Evolutionary conservation across 1,140 invertebrate species (phyloP).

Genomic region (Caenorhabditis remanei): DNA sequence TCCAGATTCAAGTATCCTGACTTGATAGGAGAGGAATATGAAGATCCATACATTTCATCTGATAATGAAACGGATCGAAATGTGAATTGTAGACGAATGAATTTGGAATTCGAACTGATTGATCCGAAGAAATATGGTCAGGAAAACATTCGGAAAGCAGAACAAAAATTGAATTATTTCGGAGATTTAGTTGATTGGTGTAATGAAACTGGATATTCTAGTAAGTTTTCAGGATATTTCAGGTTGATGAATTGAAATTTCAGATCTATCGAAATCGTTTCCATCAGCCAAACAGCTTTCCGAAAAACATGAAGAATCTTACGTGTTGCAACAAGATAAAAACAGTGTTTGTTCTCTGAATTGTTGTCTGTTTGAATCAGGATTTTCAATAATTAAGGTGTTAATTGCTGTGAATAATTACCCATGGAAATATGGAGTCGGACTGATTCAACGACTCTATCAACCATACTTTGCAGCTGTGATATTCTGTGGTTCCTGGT

Average conservation of each 20-base stretch:
- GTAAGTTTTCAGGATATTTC: not conserved
- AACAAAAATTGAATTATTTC: not conserved
- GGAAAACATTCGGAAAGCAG: not conserved
- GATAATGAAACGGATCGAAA: not conserved
- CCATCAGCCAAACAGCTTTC: not conserved
- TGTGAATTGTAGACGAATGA: not conserved
- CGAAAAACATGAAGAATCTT: not conserved
- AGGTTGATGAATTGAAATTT: not conserved
- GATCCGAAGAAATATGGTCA: not conserved
- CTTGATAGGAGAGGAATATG: not conserved
- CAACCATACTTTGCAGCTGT: constrained; percentile 22
- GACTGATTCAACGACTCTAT: constrained; percentile 4
- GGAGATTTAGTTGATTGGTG: not conserved
- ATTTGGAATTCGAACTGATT: constrained; percentile 1
- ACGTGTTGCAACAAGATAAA: not conserved
- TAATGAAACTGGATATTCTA: constrained; percentile 1
- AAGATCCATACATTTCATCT: not conserved
- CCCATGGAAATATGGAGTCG: not conserved
- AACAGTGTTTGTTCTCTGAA: not conserved
- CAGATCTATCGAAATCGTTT: not conserved
- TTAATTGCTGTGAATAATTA: constrained; percentile 14
- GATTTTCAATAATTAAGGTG: not conserved
- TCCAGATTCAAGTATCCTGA: not conserved
- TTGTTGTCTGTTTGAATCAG: not conserved
- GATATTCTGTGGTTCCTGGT: constrained; percentile 44